phyloP scores from a whole-genome alignment of 2,888 invertebrate species.

The Pollenia angustigena region DNA sequence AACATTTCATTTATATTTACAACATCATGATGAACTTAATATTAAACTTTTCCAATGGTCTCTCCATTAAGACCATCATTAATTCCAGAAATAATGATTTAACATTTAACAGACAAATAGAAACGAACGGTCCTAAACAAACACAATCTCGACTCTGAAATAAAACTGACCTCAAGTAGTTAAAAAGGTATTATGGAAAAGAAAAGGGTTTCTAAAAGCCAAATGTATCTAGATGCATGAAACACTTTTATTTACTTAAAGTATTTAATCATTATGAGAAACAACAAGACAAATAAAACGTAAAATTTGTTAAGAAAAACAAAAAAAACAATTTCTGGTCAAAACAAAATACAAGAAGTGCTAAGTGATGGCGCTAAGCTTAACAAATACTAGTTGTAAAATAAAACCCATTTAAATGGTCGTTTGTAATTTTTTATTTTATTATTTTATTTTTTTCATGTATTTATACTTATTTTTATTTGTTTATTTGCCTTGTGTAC shows the following conservation, averaged over 20 bases:
- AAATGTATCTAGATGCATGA: background rate
- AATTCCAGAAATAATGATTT: slow-evolving; percentile 59
- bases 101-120: slow-evolving; percentile 51
- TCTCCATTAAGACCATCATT: background rate
- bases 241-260: slow-evolving; percentile 18
- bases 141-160: slow-evolving; percentile 6
- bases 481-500: slow-evolving; percentile 34
- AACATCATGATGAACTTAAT: too few species aligned
- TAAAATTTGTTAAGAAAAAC: slow-evolving; percentile 14
- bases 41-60: too few species aligned
- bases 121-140: slow-evolving; percentile 49
- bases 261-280: slow-evolving; percentile 46
- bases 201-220: slow-evolving; percentile 18
- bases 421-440: slow-evolving; percentile 27
- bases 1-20: too few species aligned
- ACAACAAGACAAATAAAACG: slow-evolving; percentile 43
- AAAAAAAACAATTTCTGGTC: slow-evolving; percentile 8
- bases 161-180: slow-evolving; percentile 55
- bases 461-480: slow-evolving; percentile 21
- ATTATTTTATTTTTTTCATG: slow-evolving; percentile 22
- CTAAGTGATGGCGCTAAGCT: slow-evolving; percentile 74
- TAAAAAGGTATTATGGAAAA: background rate
- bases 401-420: slow-evolving; percentile 51
- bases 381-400: slow-evolving; percentile 63
- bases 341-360: slow-evolving; percentile 53